Base-by-base conservation (phyloP, 2,797 vertebrate species). In the Lacerta bilineata region DNA sequence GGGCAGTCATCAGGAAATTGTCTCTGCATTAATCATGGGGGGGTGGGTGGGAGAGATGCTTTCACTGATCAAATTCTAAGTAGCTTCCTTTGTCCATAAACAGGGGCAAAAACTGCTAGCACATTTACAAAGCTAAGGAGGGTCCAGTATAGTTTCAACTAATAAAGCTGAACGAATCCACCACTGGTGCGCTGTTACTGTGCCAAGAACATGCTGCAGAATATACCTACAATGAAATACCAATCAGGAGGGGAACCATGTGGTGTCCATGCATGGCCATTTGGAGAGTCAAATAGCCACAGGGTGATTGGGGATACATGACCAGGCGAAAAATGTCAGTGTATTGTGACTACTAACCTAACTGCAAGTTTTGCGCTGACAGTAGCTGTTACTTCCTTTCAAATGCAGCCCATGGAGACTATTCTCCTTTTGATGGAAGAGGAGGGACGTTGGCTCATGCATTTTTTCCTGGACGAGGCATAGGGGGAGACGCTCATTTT, bases 401-500 rank as follows among this genome's bases (percentile, higher is more conserved):
- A 87, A 86, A 95, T 92, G 33, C 95, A 99, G 98, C 4, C 2
- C 98, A 99, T 1, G 97, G 98, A n/a, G 98, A 99, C 84, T 9
- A 0, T 41, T 39, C 43, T 87, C 96, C 98, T 25, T 99, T 99
- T 64, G 98, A 99, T 20, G 98, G 98, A 8, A 96, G 87, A 46
- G 96, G 94, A 20, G 90, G 92, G 0, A 93, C n/a, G 0, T 95
- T 99, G 74, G 98, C 98, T 85, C 98, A 99, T 5, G 98, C 98
- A 0, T 99, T 96, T 9, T 25, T 80, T 10, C 98, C 98, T 0
- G 94, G 94, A 13, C 0, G 3, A 1, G 96, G 95, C 5, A 23
- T 97, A 0, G 98, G 98, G 75, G 98, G 98, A 91, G 98, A 99
- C 61, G 96, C 97, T 81, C 98, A 99, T 92, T 99, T 99, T 87